Conservation (phyloP, 2,888 invertebrate genomes). For the Hypena proboscidalis region DNA sequence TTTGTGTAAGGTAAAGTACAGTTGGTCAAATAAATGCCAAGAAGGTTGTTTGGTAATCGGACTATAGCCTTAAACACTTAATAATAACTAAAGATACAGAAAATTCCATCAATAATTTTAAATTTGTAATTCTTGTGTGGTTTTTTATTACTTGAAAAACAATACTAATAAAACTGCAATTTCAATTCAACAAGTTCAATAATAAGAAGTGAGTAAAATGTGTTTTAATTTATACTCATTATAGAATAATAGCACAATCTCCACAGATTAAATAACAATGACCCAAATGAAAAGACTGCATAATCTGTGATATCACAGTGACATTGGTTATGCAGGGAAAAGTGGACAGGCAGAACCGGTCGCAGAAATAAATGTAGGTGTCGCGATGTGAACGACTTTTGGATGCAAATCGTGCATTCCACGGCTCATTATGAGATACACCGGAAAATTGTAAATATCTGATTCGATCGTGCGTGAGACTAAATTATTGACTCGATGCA, state of each 20-base stretch:
- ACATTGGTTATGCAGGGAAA: slow-evolving; percentile 51
- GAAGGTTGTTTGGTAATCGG: slow-evolving; percentile 39
- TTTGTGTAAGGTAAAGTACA: slow-evolving; percentile 26
- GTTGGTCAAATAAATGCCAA: slow-evolving; percentile 39
- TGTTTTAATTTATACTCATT: no score
- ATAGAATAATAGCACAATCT: no score
- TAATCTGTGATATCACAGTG: slow-evolving; percentile 36
- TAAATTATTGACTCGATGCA: background rate
- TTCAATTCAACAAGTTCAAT: slow-evolving; percentile 11
- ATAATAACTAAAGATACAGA: slow-evolving; percentile 12
- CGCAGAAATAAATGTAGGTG: slow-evolving; percentile 37
- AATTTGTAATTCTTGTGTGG: no score
- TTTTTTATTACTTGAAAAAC: no score
- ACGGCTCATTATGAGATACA: slow-evolving; percentile 19
- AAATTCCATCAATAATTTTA: background rate
- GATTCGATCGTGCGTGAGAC: no score
- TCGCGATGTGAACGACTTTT: slow-evolving; percentile 39
- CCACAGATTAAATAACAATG: no score
- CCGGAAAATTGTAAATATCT: slow-evolving; percentile 34
- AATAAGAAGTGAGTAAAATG: no score
- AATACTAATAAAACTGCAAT: background rate
- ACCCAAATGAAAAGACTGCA: slow-evolving; percentile 9
- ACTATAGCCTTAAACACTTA: slow-evolving; percentile 26
- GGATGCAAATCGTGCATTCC: slow-evolving; percentile 42
- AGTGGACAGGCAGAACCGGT: slow-evolving; percentile 47